Percentiles rank a stretch among this genome's conserved stretches.
Conservation (phyloP, 2,888 invertebrate species). For the Nomada goodeniana region DNA sequence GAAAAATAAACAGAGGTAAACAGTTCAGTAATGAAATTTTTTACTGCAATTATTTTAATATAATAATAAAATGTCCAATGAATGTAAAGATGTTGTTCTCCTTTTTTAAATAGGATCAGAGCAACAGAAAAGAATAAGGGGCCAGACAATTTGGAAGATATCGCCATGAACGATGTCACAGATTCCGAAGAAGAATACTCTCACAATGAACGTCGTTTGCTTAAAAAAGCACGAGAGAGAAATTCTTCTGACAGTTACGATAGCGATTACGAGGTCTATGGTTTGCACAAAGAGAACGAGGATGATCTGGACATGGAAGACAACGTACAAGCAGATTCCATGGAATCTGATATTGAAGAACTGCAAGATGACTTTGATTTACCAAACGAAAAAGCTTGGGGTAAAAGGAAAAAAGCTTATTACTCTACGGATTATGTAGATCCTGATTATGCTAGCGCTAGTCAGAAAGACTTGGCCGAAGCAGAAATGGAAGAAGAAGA, state of each 20-base stretch:
- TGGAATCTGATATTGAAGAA: constrained; percentile 90
- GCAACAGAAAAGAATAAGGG: not conserved
- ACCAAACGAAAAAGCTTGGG: constrained; percentile 95
- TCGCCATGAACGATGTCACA: constrained; percentile 87
- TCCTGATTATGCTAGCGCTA: constrained; percentile 89
- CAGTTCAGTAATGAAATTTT: not conserved
- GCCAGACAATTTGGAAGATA: constrained; percentile 74
- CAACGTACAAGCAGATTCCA: constrained; percentile 82
- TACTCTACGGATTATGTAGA: constrained; percentile 96
- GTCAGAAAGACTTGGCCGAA: constrained; percentile 89
- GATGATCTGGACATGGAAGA: constrained; percentile 83
- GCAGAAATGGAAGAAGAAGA: constrained; percentile 94
- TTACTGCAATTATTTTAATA: not conserved
- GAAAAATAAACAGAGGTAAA: constrained; percentile 51
- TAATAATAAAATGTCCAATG: not conserved
- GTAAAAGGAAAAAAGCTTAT: constrained; percentile 91
- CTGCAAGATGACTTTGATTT: constrained; percentile 88
- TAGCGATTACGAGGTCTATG: constrained; percentile 88
- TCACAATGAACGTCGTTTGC: constrained; percentile 87
- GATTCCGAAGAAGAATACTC: constrained; percentile 91
- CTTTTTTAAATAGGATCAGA: constrained; percentile 8
- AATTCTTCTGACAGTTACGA: constrained; percentile 85
- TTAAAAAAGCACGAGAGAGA: constrained; percentile 87
- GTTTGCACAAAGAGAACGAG: constrained; percentile 82
- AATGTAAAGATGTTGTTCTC: not conserved